A percentile compares a stretch with the other conserved stretches of the same genome.
Evolutionary conservation across 2,888 invertebrate genomes (phyloP).

Genomic region (Drosophila phalerata): DNA sequence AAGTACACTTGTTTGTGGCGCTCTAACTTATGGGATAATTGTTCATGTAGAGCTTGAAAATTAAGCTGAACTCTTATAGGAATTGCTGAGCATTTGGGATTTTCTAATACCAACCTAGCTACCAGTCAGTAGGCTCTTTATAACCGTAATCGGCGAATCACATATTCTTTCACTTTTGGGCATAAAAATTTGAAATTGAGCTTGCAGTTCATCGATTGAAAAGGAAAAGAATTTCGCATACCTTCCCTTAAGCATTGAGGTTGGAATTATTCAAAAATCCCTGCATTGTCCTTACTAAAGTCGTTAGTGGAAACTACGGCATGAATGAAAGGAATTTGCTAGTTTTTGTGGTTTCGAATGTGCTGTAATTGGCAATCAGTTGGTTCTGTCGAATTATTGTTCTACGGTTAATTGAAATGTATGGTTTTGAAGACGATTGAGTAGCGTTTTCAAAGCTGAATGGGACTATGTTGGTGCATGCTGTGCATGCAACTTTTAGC

Average conservation of each 20-base stretch:
- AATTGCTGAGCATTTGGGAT: too few relatives aligned
- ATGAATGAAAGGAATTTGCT: not conserved
- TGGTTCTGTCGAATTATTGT: not conserved
- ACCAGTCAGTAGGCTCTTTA: too few relatives aligned
- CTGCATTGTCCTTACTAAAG: not conserved
- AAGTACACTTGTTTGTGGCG: not conserved
- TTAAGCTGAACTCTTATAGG: not conserved
- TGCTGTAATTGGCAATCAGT: not conserved
- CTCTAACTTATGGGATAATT: too few relatives aligned
- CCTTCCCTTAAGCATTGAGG: not conserved
- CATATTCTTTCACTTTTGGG: not conserved
- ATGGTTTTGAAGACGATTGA: not conserved
- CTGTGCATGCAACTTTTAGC: conserved; percentile 19
- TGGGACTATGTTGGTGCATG: not conserved
- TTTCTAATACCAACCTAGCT: too few relatives aligned
- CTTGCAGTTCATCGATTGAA: not conserved
- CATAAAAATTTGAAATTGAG: not conserved
- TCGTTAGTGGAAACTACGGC: not conserved
- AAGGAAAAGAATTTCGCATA: not conserved
- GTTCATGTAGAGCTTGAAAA: not conserved
- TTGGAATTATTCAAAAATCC: too few relatives aligned
- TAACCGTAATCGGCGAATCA: not conserved
- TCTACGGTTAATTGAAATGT: not conserved
- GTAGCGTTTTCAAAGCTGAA: not conserved
- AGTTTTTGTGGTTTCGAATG: not conserved